Percentiles rank a stretch among this genome's conserved stretches.
Conservation (phyloP, 2,797 vertebrate genomes). For the Galaxias olidus region DNA sequence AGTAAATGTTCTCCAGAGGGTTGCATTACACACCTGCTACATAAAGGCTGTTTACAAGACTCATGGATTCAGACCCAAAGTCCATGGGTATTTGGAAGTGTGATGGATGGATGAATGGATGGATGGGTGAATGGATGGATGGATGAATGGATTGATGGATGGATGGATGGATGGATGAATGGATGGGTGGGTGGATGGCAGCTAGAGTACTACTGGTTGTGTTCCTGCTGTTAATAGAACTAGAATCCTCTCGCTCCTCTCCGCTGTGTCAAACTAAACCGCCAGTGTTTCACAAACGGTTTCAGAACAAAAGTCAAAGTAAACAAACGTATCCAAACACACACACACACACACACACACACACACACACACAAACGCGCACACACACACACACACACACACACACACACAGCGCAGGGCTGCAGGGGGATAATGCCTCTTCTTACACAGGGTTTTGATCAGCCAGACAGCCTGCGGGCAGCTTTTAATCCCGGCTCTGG, state of each 20-base stretch:
- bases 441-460: conserved; percentile 49
- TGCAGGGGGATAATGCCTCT: conserved; percentile 7
- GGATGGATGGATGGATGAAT: background rate
- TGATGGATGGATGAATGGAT: background rate
- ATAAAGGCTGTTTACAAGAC: no score
- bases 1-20: no score
- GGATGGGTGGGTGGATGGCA: background rate
- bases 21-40: no score
- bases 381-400: conserved; percentile 15
- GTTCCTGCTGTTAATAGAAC: no score
- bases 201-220: no score
- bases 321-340: conserved; percentile 52
- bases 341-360: conserved; percentile 13
- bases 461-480: conserved; percentile 54
- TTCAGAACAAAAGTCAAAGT: conserved; percentile 26
- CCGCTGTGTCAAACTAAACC: background rate
- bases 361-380: conserved; percentile 35
- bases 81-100: no score
- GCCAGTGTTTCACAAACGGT: conserved; percentile 12
- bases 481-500: conserved; percentile 53
- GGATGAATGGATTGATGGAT: background rate
- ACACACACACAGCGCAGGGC: conserved; percentile 35
- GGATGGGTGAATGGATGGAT: background rate
- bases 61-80: no score
- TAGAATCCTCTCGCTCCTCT: background rate